A percentile compares a stretch with the other conserved stretches of the same genome.
Evolutionary conservation across 2,888 invertebrate species (phyloP).

Genomic region (Sarcophaga rosellei): DNA sequence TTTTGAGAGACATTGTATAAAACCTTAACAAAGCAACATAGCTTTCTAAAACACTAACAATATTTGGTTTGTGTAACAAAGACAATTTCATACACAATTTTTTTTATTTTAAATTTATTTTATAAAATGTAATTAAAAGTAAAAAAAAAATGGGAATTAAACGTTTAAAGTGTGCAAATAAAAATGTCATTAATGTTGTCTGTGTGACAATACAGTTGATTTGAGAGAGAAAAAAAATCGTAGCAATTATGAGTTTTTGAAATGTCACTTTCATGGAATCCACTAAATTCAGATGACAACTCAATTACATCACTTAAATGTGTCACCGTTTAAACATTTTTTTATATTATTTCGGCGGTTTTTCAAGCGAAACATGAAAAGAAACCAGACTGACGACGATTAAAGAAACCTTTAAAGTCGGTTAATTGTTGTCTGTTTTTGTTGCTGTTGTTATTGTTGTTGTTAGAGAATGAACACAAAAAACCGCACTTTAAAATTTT

Average conservation of each 20-base stretch:
- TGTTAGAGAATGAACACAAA: neutral
- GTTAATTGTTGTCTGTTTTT: conserved; percentile 12
- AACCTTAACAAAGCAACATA: too few species aligned
- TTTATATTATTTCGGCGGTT: conserved; percentile 45
- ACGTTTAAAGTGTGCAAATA: neutral
- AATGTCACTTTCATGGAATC: conserved; percentile 4
- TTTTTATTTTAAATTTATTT: too few species aligned
- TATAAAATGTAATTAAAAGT: too few species aligned
- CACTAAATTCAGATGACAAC: conserved; percentile 15
- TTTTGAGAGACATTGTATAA: too few species aligned
- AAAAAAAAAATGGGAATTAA: neutral
- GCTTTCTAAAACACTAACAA: too few species aligned
- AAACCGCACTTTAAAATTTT: neutral
- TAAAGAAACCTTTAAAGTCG: conserved; percentile 32
- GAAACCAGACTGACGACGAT: conserved; percentile 6
- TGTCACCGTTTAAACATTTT: conserved; percentile 55
- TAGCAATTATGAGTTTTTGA: neutral
- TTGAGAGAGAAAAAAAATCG: neutral
- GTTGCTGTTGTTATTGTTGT: neutral
- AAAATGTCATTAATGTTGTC: neutral
- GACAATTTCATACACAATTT: too few species aligned
- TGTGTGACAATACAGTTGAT: neutral
- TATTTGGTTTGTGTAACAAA: too few species aligned
- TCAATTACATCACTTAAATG: conserved; percentile 46
- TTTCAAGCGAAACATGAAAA: conserved; percentile 23